Percentiles rank a stretch among this genome's conserved stretches.
phyloP scores from a whole-genome alignment of 2,797 vertebrate genomes.

The Poeciliopsis paucimaculata region DNA sequence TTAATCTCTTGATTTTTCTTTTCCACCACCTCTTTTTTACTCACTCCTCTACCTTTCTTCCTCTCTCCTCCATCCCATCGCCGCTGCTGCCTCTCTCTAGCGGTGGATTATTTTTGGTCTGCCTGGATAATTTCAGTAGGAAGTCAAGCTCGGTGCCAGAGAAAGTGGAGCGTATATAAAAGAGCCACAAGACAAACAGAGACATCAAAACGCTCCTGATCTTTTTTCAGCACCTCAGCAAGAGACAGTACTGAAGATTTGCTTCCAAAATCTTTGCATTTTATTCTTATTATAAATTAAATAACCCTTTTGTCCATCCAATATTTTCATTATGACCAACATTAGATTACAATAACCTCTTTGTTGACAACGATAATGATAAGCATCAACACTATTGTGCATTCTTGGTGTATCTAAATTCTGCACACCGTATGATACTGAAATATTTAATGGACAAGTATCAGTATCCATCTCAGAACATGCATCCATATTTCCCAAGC shows the following conservation, averaged over 20 bases:
- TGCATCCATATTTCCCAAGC: background rate
- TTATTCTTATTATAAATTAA: constrained; percentile 2
- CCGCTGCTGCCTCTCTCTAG: constrained; percentile 47
- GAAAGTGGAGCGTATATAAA: constrained; percentile 73
- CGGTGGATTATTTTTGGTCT: constrained; percentile 73
- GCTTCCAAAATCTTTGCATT: constrained; percentile 11
- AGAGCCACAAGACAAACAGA: constrained; percentile 70
- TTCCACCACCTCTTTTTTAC: constrained; percentile 19
- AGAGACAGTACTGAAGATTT: constrained; percentile 39
- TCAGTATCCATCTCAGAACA: background rate
- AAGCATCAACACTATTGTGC: background rate
- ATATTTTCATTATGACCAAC: constrained; percentile 4
- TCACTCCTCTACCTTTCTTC: constrained; percentile 2
- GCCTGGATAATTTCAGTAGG: constrained; percentile 75
- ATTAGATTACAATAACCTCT: background rate
- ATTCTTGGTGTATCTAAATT: background rate
- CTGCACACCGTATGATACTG: background rate
- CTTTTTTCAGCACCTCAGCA: constrained; percentile 56
- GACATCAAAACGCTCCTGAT: constrained; percentile 65
- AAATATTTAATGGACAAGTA: background rate
- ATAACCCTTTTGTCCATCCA: constrained; percentile 10
- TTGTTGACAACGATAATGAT: background rate
- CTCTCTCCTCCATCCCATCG: constrained; percentile 11
- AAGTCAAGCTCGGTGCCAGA: constrained; percentile 74
- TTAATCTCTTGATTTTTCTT: constrained; percentile 16